These are phyloP conservation scores for Plumapathes pennacea DNA, from an alignment of 92 coral and sea anemone species.

Conservation along the genomic window DNA sequence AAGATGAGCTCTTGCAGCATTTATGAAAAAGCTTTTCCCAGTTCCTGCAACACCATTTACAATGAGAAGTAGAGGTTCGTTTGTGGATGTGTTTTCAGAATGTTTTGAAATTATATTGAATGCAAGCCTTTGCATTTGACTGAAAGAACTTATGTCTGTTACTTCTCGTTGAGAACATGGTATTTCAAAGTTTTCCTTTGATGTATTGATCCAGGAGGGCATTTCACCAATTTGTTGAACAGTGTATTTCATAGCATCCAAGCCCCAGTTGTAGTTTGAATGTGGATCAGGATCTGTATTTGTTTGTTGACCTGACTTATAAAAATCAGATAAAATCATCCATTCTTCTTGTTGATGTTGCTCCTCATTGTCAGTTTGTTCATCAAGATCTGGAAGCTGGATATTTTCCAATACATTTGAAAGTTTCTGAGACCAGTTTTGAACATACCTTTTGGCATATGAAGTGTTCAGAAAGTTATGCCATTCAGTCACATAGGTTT, in stretches of 20 bases:
- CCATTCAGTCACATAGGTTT: slow-evolving; percentile 22
- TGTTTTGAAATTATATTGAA: slow-evolving; percentile 23
- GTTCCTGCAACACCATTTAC: slow-evolving; percentile 56
- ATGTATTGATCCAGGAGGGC: slow-evolving; percentile 34
- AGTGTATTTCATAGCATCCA: slow-evolving; percentile 32
- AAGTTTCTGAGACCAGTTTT: slow-evolving; percentile 39
- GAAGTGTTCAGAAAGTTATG: slow-evolving; percentile 40
- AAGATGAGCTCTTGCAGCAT: slow-evolving; percentile 13
- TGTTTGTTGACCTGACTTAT: slow-evolving; percentile 1
- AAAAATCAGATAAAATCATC: slow-evolving; percentile 47
- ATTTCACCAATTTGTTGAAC: slow-evolving; percentile 55
- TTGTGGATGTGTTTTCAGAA: slow-evolving; percentile 10
- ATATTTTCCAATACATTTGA: slow-evolving; percentile 32
- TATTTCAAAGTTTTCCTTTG: slow-evolving; percentile 20
- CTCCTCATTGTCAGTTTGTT: not conserved
- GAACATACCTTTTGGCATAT: slow-evolving; percentile 51
- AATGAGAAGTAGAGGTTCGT: slow-evolving; percentile 33
- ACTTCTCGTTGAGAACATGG: not conserved
- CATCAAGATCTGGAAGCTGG: slow-evolving; percentile 24
- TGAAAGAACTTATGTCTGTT: slow-evolving; percentile 12
- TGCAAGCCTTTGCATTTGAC: slow-evolving; percentile 23
- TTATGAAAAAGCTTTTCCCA: slow-evolving; percentile 47
- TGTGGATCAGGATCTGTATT: not conserved
- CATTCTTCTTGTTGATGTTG: slow-evolving; percentile 29
- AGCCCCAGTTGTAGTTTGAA: slow-evolving; percentile 21